Conservation (phyloP, 2,888 invertebrate species). For the Abscondita cerata region DNA sequence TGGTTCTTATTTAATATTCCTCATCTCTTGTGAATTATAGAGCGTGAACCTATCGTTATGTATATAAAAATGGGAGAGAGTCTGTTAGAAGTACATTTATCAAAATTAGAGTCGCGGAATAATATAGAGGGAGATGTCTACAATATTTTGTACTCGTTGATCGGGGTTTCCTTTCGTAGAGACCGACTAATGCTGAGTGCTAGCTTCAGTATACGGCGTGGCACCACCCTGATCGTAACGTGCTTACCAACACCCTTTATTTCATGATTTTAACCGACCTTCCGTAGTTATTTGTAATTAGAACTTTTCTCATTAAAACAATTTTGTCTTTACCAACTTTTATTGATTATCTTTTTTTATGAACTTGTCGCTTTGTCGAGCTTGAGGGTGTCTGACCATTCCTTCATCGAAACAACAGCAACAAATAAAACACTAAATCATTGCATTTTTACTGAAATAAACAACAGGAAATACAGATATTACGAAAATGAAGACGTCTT, state of each 20-base stretch:
- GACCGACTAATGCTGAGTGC: conserved; percentile 23
- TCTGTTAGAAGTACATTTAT: no score
- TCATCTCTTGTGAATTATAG: no score
- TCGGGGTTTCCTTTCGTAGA: conserved; percentile 25
- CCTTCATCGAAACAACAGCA: background rate
- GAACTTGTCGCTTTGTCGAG: background rate
- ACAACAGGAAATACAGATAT: conserved; percentile 12
- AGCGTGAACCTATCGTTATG: no score
- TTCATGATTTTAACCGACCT: conserved; percentile 22
- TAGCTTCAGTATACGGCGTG: conserved; percentile 37
- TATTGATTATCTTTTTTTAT: background rate
- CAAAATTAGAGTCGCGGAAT: no score
- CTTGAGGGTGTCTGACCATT: conserved; percentile 1
- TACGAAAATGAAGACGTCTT: conserved; percentile 76
- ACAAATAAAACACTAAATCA: background rate
- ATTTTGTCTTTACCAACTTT: background rate
- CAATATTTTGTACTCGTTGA: conserved; percentile 23
- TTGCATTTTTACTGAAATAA: conserved; percentile 9
- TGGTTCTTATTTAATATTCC: no score
- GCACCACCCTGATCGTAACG: conserved; percentile 37
- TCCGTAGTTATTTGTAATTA: conserved; percentile 12
- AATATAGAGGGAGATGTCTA: conserved; percentile 13
- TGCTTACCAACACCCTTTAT: conserved; percentile 24
- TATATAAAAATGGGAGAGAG: no score
- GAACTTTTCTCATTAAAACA: conserved; percentile 1